These are phyloP conservation scores for Polydrusus cervinus DNA, from an alignment of 2,888 invertebrate genomes.

Conservation along the genomic window DNA sequence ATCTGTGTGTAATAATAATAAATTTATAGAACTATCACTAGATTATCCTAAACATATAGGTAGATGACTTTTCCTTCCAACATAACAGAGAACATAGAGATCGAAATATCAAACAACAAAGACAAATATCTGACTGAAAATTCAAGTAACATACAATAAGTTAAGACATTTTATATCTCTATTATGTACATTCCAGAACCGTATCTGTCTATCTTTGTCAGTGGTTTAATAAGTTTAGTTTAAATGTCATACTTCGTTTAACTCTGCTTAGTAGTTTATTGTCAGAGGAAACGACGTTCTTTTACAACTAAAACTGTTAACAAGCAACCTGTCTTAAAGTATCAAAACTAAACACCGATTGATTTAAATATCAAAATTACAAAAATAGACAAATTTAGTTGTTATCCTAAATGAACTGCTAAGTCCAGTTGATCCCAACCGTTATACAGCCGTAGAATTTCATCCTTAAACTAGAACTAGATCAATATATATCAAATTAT, in stretches of 20 bases:
- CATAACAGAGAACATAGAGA: conserved; percentile 43
- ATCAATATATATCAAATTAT: no score
- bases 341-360: not conserved
- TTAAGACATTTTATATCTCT: conserved; percentile 26
- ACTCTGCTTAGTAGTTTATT: not conserved
- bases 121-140: conserved; percentile 23
- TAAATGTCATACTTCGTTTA: not conserved
- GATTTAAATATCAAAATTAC: conserved; percentile 2
- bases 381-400: conserved; percentile 12
- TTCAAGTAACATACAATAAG: conserved; percentile 18
- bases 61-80: conserved; percentile 28
- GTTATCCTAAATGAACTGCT: conserved; percentile 3
- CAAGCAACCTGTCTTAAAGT: not conserved
- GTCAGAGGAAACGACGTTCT: not conserved
- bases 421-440: conserved; percentile 27
- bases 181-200: conserved; percentile 23
- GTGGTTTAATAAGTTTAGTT: not conserved
- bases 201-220: conserved; percentile 23
- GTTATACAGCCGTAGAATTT: conserved; percentile 28
- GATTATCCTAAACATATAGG: conserved; percentile 27
- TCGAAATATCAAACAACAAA: conserved; percentile 29
- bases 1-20: conserved; percentile 30
- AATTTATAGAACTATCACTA: conserved; percentile 32
- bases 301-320: not conserved
- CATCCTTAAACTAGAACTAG: conserved; percentile 24